A percentile compares a stretch with the other conserved stretches of the same genome.
phyloP scores from a whole-genome alignment of 2,797 vertebrate genomes.

The Danio jaintianensis region DNA sequence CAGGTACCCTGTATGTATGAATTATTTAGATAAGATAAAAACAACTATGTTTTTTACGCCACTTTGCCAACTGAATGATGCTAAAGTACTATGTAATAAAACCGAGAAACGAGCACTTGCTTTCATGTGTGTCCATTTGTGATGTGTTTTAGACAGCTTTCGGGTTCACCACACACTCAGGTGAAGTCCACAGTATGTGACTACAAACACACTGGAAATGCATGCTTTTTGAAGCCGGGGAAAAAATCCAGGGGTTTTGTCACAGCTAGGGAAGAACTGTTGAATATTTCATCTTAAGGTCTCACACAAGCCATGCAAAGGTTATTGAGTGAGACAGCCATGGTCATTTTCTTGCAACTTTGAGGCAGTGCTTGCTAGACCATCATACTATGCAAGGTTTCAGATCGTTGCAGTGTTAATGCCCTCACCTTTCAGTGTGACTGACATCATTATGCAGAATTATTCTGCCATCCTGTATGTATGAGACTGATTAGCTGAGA shows the following conservation, averaged over 20 bases:
- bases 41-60: conserved; percentile 71
- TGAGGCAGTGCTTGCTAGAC: conserved; percentile 10
- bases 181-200: conserved; percentile 16
- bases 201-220: conserved; percentile 27
- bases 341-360: conserved; percentile 27
- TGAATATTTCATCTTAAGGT: conserved; percentile 52
- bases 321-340: conserved; percentile 29
- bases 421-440: conserved; percentile 9
- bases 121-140: conserved; percentile 36
- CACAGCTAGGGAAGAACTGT: conserved; percentile 35
- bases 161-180: conserved; percentile 20
- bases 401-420: not conserved
- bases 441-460: conserved; percentile 40
- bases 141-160: conserved; percentile 11
- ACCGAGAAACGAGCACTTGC: conserved; percentile 50
- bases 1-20: conserved; percentile 66
- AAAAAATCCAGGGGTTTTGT: conserved; percentile 33
- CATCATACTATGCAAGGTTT: not conserved
- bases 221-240: conserved; percentile 44
- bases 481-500: conserved; percentile 34
- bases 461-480: conserved; percentile 31
- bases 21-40: conserved; percentile 71
- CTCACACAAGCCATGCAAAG: conserved; percentile 9
- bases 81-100: conserved; percentile 66
- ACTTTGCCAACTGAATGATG: conserved; percentile 69